Evolutionary conservation across 2,113 vertebrate genomes (phyloP).

Genomic region (Mastomys coucha): DNA sequence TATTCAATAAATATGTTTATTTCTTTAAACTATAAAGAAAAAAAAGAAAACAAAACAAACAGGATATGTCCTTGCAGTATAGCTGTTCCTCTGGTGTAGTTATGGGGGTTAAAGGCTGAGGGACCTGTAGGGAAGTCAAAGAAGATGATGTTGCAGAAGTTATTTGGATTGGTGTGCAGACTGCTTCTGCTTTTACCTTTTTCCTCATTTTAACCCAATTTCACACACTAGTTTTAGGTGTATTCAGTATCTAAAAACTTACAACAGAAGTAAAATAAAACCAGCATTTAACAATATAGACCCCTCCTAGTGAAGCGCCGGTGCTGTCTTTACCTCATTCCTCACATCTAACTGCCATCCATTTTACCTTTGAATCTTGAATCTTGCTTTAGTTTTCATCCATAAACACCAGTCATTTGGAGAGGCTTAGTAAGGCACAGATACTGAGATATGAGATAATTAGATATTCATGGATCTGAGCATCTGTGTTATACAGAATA

Average conservation of each 20-base stretch:
- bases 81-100: not conserved
- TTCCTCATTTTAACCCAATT: not conserved
- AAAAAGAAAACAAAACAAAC: not conserved
- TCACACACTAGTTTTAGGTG: not conserved
- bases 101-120: not conserved
- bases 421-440: not conserved
- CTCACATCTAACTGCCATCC: not conserved
- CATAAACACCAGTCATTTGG: not conserved
- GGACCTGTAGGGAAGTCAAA: not conserved
- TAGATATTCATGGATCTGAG: not conserved
- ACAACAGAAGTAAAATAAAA: conserved; percentile 24
- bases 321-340: not conserved
- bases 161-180: not conserved
- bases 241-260: conserved; percentile 17
- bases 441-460: conserved; percentile 5
- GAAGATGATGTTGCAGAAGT: not conserved
- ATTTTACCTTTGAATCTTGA: not conserved
- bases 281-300: too few species aligned
- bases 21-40: not conserved
- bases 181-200: not conserved
- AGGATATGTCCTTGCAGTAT: not conserved
- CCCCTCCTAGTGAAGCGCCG: not conserved
- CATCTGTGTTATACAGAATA: conserved; percentile 22
- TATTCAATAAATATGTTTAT: not conserved
- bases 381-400: not conserved